These are phyloP conservation scores for Limnephilus lunatus DNA, from an alignment of 2,888 invertebrate genomes.

Conservation along the genomic window DNA sequence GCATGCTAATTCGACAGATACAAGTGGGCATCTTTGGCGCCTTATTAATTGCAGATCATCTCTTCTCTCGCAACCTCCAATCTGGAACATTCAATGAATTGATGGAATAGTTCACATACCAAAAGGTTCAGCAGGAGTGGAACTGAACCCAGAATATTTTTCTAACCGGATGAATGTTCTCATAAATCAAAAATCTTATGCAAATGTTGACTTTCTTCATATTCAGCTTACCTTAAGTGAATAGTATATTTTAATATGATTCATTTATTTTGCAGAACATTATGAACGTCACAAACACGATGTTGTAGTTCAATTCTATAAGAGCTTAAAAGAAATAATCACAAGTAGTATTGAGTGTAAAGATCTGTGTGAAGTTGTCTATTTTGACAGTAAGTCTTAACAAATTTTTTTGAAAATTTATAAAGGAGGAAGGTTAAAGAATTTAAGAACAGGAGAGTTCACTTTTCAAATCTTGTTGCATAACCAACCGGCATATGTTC, in stretches of 20 bases:
- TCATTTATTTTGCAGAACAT: slow-evolving; percentile 70
- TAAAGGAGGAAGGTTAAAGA: not conserved
- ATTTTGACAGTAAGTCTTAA: slow-evolving; percentile 75
- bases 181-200: no score
- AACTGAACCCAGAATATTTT: no score
- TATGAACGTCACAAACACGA: slow-evolving; percentile 74
- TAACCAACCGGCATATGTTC: no score
- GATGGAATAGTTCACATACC: not conserved
- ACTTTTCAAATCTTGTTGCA: no score
- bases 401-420: not conserved
- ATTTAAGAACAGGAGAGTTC: not conserved
- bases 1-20: not conserved
- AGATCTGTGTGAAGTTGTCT: slow-evolving; percentile 78
- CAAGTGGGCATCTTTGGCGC: not conserved
- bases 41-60: not conserved
- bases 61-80: not conserved
- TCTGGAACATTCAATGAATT: not conserved
- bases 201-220: no score
- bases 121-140: no score
- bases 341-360: slow-evolving; percentile 72
- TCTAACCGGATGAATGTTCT: no score
- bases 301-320: slow-evolving; percentile 77
- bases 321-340: slow-evolving; percentile 70
- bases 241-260: not conserved
- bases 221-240: no score